A percentile compares a stretch with the other conserved stretches of the same genome.
Conservation (phyloP, 2,797 vertebrate species). For the Tragopan temminckii region DNA sequence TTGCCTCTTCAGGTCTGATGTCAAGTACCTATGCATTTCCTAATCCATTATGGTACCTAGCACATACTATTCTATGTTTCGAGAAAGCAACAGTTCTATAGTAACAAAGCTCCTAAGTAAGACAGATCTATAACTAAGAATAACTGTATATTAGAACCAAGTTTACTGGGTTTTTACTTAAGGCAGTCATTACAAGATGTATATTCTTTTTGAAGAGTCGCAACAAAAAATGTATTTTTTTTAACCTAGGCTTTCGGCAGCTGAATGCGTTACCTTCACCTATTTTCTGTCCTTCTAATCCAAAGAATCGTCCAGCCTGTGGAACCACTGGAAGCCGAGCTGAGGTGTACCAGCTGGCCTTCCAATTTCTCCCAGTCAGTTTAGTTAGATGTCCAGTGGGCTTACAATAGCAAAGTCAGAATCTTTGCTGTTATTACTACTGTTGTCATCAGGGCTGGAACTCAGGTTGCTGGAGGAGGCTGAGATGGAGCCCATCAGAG, state of each 20-base stretch:
- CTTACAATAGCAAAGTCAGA: constrained; percentile 98
- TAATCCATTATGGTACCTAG: constrained; percentile 19
- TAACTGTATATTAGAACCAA: neutral
- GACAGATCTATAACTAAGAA: constrained; percentile 12
- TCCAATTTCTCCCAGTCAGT: neutral
- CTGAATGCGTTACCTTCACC: constrained; percentile 23
- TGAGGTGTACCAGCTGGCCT: neutral
- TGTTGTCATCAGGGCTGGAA: constrained; percentile 93
- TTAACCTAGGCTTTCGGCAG: constrained; percentile 39
- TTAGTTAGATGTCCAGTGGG: constrained; percentile 86
- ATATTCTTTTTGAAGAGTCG: constrained; percentile 31
- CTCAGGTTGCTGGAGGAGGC: constrained; percentile 89
- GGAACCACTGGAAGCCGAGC: constrained; percentile 4
- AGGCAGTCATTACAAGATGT: constrained; percentile 52
- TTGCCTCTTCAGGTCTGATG: constrained; percentile 18
- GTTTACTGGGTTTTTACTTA: constrained; percentile 17
- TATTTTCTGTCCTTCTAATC: constrained; percentile 41
- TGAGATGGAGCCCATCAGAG: constrained; percentile 86
- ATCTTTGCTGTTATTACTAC: constrained; percentile 97
- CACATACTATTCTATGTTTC: constrained; percentile 30
- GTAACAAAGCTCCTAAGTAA: constrained; percentile 49
- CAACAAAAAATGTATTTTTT: constrained; percentile 17
- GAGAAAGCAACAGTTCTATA: constrained; percentile 39
- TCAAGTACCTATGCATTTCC: neutral
- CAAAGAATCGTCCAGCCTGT: constrained; percentile 23